A percentile compares a stretch with the other conserved stretches of the same genome.
Conservation (phyloP, 2,113 vertebrate species). For the Lampris incognitus region DNA sequence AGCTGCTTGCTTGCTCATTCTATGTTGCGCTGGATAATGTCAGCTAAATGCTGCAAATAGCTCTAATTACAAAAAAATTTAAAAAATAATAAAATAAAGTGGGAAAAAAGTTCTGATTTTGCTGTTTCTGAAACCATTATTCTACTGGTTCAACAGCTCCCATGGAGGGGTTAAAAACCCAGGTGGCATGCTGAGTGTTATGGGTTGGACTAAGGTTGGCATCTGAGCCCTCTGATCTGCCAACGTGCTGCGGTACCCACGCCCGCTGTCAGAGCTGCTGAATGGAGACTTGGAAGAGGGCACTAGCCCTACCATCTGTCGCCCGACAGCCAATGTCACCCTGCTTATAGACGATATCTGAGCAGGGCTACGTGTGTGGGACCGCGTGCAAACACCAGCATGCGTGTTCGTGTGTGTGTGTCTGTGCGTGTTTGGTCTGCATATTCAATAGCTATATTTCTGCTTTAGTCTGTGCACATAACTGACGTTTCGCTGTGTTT, state of each 20-base stretch:
- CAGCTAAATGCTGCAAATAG: not conserved
- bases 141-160: conserved; percentile 33
- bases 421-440: not conserved
- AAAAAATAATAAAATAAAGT: no score
- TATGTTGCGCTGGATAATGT: not conserved
- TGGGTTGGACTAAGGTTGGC: conserved; percentile 51
- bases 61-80: no score
- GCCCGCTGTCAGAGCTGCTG: conserved; percentile 68
- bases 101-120: no score
- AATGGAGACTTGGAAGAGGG: conserved; percentile 59
- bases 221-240: conserved; percentile 48
- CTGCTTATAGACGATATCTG: conserved; percentile 34
- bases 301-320: conserved; percentile 76
- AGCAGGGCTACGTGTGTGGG: not conserved
- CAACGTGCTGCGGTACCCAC: conserved; percentile 49
- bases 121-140: conserved; percentile 32
- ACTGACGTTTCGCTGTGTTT: conserved; percentile 2
- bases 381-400: not conserved
- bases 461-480: no score
- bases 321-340: conserved; percentile 77
- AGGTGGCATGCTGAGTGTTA: conserved; percentile 50
- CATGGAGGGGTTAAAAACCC: conserved; percentile 53
- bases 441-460: no score
- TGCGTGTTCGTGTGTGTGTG: not conserved
- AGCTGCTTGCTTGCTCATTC: no score